Conservation (phyloP, 64 coral and sea anemone genomes). For the Stichodactyla mertensii region DNA sequence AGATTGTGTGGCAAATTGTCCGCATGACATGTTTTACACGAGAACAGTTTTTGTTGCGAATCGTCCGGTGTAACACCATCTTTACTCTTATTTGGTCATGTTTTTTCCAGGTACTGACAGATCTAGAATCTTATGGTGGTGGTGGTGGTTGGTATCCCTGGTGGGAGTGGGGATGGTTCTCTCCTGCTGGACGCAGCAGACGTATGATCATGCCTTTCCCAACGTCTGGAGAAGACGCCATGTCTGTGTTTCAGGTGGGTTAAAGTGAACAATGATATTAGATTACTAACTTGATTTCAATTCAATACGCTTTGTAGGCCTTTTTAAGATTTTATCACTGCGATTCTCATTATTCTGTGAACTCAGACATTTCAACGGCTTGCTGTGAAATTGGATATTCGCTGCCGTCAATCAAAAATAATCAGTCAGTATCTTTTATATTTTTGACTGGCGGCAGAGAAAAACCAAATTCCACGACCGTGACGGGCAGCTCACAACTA, state of each 20-base stretch:
- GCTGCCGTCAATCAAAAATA: no score
- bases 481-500: no score
- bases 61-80: not conserved
- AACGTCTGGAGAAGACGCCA: constrained; percentile 52
- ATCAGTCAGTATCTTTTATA: no score
- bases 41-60: no score
- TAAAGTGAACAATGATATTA: not conserved
- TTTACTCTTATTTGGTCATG: not conserved
- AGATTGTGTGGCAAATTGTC: no score
- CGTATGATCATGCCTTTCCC: constrained; percentile 77
- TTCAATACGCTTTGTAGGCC: not conserved
- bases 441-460: no score
- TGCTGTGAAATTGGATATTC: no score
- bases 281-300: not conserved
- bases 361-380: no score
- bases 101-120: constrained; percentile 47
- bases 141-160: constrained; percentile 39
- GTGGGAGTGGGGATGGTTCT: constrained; percentile 47
- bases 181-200: not conserved
- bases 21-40: no score
- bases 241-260: constrained; percentile 67
- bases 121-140: constrained; percentile 72
- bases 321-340: no score
- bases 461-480: no score
- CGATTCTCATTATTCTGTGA: no score